Conservation (phyloP, 2,888 invertebrate genomes). For the Plagodis pulveraria region DNA sequence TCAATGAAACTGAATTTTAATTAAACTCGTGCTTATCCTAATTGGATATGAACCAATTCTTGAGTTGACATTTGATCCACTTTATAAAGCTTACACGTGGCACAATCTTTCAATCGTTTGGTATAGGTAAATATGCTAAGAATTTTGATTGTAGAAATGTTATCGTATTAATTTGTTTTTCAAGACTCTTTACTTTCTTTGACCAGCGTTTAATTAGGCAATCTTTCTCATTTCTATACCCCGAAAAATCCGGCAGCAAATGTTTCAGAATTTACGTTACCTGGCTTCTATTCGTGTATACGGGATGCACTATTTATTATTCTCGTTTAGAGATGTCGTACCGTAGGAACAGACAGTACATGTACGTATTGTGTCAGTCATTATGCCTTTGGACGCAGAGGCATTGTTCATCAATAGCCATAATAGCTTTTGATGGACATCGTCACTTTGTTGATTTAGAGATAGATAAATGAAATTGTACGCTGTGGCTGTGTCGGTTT, state of each 20-base stretch:
- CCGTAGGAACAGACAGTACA: constrained; percentile 10
- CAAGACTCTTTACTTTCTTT: too few species aligned
- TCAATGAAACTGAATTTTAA: constrained; percentile 12
- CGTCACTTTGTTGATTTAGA: constrained; percentile 62
- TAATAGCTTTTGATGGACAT: constrained; percentile 70
- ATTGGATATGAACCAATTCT: constrained; percentile 13
- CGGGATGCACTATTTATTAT: too few species aligned
- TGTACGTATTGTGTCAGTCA: constrained; percentile 50
- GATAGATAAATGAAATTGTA: constrained; percentile 54
- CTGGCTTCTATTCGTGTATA: too few species aligned
- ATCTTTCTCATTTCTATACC: too few species aligned
- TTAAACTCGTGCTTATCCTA: not conserved
- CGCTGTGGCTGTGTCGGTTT: constrained; percentile 24
- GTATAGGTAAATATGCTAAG: too few species aligned
- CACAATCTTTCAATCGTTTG: not conserved
- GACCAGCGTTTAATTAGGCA: too few species aligned
- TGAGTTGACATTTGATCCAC: constrained; percentile 7
- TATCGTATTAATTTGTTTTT: too few species aligned
- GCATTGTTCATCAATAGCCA: constrained; percentile 64
- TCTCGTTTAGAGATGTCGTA: not conserved
- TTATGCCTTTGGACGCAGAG: constrained; percentile 43
- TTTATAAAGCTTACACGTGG: not conserved
- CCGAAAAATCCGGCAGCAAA: too few species aligned
- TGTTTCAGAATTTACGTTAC: too few species aligned
- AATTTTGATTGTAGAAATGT: too few species aligned